Base-by-base conservation (phyloP, 2,113 vertebrate genomes). In the Toxotes chatareus region DNA sequence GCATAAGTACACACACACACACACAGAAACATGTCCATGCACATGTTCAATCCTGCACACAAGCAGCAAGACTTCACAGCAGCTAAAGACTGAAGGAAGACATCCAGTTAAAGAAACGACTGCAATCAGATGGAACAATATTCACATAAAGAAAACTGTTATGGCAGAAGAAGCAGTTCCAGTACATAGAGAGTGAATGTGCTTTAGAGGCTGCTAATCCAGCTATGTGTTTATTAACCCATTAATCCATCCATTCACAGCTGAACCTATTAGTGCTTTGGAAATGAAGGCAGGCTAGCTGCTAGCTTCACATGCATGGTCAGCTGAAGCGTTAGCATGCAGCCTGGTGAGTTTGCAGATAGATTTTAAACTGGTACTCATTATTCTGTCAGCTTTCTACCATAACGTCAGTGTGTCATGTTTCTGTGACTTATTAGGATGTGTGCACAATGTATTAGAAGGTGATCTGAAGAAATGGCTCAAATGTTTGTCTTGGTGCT, bases 281-380 rank as follows among this genome's bases (percentile, higher is more conserved):
- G 64, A 64, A 13, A 46, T 31, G 40, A 73, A 47, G 46, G 42
- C 34, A 46, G 59, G 55, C 38, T 64, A 55, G 60, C 4, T 44
- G 46, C 61, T 59, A 17, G 14, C 19, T 56, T 11, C 42, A 34
- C 53, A 49, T 14, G 27, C 27, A 14, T 0, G 13, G 38, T 16
- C 23, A 73, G 61, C 47, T 49, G 19, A 55, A 49, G 49, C 1
- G 5, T 79, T 63, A 74, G 73, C 57, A 56, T 69, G 71, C 38
- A 49, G 55, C 38, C 27, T 27, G 27, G 27, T 27, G 27, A 27
- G 27, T 27, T 27, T 27, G 27, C 27, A 27, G 27, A 27, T 27
- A 27, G 27, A 27, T 27, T 27, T 27, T 27, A 27, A 59, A 65
- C n/a, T 51, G 47, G 31, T 12, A 4, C 21, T n/a, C 34, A 44